Base-by-base conservation (phyloP, 1,140 invertebrate genomes). In the Drosophila grimshawi region DNA sequence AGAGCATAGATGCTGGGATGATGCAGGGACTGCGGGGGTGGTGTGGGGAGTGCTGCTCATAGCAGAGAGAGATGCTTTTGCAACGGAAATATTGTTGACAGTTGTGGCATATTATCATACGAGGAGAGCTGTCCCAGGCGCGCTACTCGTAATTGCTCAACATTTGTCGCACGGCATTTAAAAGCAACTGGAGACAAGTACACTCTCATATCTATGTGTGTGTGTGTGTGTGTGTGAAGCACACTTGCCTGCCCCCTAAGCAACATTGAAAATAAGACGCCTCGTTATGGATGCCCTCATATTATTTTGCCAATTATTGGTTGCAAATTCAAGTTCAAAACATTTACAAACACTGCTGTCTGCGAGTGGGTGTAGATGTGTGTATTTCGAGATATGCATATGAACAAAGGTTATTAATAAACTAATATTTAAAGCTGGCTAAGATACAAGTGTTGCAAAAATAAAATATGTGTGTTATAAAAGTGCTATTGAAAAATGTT, bases 61-160 rank as follows among this genome's bases (percentile, higher is more conserved):
- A 35, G 52, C n/a, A 48, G 19, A 19, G 19, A 48, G 46, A 48
- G 19, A 62, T 11, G 37, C 32, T 66, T 30, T 63, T 45, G 41
- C 59, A 69, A 67, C 76, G 82, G 79, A 88, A 86, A 88, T 82
- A 86, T 88, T 86, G 82, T 81, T 86, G 82, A 86, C 82, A 88
- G 83, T 88, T 86, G 82, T 86, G 82, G 82, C 82, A 86, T 82
- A 86, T 86, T 86, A 86, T 86, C 83, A 86, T 88, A 76, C 71
- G 62, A 43, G 39, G 3, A 43, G 41, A 65, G 61, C 32, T 69
- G 71, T 78, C 63, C 64, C 52, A 68, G 67, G 43, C 65, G 65
- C 57, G 71, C 60, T 51, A 39, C 43, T 7, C 51, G 57, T 74
- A 69, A 69, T 74, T 69, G 71, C 71, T 69, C 71, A 55, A 57